Evolutionary conservation across 2,888 invertebrate species (phyloP).

Genomic region (Tetragonisca angustula): DNA sequence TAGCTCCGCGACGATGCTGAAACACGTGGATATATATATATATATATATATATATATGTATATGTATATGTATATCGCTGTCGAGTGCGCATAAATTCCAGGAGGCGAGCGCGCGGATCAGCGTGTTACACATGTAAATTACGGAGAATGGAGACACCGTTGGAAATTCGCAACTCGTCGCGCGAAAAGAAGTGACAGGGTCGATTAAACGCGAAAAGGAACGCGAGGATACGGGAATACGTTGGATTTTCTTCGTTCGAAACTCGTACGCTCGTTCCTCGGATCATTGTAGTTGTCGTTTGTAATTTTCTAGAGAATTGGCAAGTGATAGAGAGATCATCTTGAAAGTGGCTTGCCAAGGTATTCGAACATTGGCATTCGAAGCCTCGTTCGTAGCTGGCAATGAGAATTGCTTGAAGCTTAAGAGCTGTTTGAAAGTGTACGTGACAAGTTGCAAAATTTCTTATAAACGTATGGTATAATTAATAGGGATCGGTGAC

Average conservation of each 20-base stretch:
- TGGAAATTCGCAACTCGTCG: background rate
- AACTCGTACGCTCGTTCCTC: background rate
- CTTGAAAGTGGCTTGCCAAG: background rate
- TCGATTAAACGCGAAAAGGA: conserved; percentile 15
- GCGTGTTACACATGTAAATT: conserved; percentile 37
- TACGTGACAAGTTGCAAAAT: no score
- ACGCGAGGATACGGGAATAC: background rate
- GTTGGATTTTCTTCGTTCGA: no score
- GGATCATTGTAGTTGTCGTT: background rate
- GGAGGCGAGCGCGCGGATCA: background rate
- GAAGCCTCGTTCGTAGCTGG: no score
- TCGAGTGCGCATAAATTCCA: conserved; percentile 20
- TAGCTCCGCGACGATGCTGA: conserved; percentile 32
- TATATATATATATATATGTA: no score
- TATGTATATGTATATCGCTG: no score
- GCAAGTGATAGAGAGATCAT: background rate
- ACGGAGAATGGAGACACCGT: conserved; percentile 24
- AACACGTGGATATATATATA: conserved; percentile 15
- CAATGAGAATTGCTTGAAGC: no score
- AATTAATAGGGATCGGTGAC: no score
- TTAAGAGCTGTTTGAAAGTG: no score
- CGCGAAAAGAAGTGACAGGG: background rate
- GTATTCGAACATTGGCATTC: no score
- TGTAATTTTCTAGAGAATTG: background rate
- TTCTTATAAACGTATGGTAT: no score